Percentiles rank a stretch among this genome's conserved stretches.
Conservation (phyloP, 2,113 vertebrate species). For the Anseranas semipalmata region DNA sequence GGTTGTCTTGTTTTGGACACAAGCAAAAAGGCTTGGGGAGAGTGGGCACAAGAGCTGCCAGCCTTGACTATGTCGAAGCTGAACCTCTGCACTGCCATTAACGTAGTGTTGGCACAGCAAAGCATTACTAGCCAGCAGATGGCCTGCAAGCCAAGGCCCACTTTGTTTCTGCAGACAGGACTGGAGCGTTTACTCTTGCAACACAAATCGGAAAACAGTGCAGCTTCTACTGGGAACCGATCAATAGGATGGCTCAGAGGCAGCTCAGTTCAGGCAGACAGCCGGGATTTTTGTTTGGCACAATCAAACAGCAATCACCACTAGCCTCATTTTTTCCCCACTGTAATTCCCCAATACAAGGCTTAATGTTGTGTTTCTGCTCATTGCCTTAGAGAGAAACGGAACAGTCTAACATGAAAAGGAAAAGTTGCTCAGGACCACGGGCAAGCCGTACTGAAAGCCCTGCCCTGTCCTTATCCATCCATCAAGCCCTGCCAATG, state of each 20-base stretch:
- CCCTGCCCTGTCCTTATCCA: background rate
- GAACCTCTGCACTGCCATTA: background rate
- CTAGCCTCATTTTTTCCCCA: background rate
- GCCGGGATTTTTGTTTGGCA: background rate
- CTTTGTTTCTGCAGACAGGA: background rate
- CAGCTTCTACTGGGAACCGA: background rate
- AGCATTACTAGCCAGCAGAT: background rate
- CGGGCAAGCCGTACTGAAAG: background rate
- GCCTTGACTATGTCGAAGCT: background rate
- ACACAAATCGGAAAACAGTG: background rate
- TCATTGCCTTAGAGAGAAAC: background rate
- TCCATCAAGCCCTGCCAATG: background rate
- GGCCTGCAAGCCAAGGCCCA: background rate
- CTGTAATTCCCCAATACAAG: background rate
- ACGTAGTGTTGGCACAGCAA: background rate
- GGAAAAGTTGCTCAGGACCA: background rate
- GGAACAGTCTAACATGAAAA: background rate
- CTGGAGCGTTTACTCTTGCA: background rate
- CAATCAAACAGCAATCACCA: background rate
- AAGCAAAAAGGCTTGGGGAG: background rate
- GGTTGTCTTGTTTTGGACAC: background rate
- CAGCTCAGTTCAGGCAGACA: background rate
- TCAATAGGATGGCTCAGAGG: background rate
- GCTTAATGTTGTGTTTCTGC: background rate
- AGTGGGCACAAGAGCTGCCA: background rate